Conservation (phyloP, 2,888 invertebrate species). For the Stenichneumon culpator region DNA sequence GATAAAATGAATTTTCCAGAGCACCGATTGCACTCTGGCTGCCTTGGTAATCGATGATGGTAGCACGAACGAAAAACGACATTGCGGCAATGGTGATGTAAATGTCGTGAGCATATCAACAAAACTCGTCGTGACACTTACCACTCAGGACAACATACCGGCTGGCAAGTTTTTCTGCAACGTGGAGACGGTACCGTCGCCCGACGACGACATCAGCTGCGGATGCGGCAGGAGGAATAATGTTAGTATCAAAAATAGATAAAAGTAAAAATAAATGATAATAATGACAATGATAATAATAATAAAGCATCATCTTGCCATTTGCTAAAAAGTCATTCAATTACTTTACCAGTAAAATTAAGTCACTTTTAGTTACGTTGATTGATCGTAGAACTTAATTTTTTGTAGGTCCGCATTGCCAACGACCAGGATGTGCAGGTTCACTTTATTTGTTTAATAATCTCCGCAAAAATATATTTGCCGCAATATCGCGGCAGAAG, state of each 20-base stretch:
- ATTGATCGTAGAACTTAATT: background rate
- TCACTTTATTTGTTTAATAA: slow-evolving; percentile 16
- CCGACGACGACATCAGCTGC: slow-evolving; percentile 81
- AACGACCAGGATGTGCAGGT: background rate
- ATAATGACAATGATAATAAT: background rate
- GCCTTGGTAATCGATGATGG: slow-evolving; percentile 85
- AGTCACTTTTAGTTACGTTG: background rate
- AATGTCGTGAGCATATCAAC: slow-evolving; percentile 75
- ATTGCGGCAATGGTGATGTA: slow-evolving; percentile 86
- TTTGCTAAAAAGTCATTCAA: background rate
- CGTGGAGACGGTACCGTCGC: slow-evolving; percentile 74
- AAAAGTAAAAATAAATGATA: background rate
- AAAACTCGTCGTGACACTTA: slow-evolving; percentile 74
- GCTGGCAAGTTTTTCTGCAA: slow-evolving; percentile 87
- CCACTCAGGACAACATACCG: slow-evolving; percentile 80
- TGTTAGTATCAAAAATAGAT: slow-evolving; percentile 76
- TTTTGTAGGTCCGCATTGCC: background rate
- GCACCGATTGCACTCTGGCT: slow-evolving; percentile 85
- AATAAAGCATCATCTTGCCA: background rate
- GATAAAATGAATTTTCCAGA: slow-evolving; percentile 81
- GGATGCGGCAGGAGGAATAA: slow-evolving; percentile 87
- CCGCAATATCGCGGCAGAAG: background rate
- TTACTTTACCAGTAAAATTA: background rate
- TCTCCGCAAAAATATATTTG: slow-evolving; percentile 17
- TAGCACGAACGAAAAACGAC: slow-evolving; percentile 86